These are phyloP conservation scores for Thysanoteuthis rhombus DNA, from an alignment of 2,888 invertebrate species.

Conservation along the genomic window DNA sequence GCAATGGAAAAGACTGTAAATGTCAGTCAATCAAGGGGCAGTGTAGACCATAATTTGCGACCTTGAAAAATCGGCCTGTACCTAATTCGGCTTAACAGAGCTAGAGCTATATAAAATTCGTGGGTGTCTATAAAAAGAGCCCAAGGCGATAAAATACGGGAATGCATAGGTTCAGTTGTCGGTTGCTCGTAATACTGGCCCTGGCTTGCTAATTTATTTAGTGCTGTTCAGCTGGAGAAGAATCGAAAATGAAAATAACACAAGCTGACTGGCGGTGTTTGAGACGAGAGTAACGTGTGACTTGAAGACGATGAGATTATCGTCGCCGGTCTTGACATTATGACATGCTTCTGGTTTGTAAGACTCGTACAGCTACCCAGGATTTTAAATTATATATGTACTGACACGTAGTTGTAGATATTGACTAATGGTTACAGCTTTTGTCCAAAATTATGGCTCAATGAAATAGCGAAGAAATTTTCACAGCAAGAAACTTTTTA, in stretches of 20 bases:
- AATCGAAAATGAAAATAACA: background rate
- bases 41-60: conserved; percentile 12
- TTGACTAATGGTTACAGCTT: background rate
- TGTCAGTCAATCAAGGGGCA: background rate
- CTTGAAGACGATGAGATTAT: background rate
- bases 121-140: background rate
- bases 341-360: background rate
- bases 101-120: background rate
- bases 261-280: background rate
- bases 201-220: background rate
- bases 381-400: background rate
- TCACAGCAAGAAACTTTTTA: background rate
- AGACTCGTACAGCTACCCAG: background rate
- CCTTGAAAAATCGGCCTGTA: background rate
- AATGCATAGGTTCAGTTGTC: background rate
- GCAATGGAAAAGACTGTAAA: background rate
- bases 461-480: background rate
- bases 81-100: background rate
- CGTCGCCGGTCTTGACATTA: background rate
- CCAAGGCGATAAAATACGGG: background rate
- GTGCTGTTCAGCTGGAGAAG: background rate
- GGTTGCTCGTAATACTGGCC: background rate
- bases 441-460: background rate
- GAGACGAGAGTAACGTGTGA: background rate
- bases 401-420: background rate